Evolutionary conservation across 92 coral and sea anemone genomes (phyloP), one percentile per base, ranked within the genome.

Genomic region (Parazoanthus swiftii): DNA sequence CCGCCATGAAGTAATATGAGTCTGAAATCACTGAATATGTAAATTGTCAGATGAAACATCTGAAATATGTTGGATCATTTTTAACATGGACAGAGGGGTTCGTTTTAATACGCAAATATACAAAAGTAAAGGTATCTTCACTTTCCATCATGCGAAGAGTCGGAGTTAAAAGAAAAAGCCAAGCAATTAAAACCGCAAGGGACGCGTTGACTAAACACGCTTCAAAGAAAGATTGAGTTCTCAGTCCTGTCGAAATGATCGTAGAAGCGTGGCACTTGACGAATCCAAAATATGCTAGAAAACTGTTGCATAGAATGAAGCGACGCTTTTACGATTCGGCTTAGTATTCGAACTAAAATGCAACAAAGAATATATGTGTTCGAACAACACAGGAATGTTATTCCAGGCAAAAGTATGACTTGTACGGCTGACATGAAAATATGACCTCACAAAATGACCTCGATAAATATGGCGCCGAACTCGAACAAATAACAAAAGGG

Each of bases 31-130:
- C 88, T 91, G 89, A 90, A 90, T 95, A 95, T 93, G 98, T 90
- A 93, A 95, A 95, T 95, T 90, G 95, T 85, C 85, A 33, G 76
- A 72, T 54, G 59, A 95, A 93, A 90, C 98, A 95, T 95, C 85
- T 81, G 85, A 93, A 95, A 91, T 91, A 95, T 95, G 95, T 92
- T 46, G 88, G 81, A 70, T 66, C 72, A 48, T 51, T 48, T 85
- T 65, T 46, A 59, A 8, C 65, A 48, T 6, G 38, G 42, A 20
- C 84, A 43, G 23, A 82, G 42, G 50, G 78, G 67, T 71, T 71
- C 33, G 63, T 50, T 71, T 72, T 71, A 83, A 83, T n/a, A 20
- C 16, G 86, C 26, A n/a, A 70, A 84, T 44, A 70, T 36, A 44
- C 21, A 70, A 65, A 46, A 70, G 43, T 46, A 38, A 50, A 15